Conservation (phyloP, 2,113 vertebrate species). For the Sinocyclocheilus rhinocerous region DNA sequence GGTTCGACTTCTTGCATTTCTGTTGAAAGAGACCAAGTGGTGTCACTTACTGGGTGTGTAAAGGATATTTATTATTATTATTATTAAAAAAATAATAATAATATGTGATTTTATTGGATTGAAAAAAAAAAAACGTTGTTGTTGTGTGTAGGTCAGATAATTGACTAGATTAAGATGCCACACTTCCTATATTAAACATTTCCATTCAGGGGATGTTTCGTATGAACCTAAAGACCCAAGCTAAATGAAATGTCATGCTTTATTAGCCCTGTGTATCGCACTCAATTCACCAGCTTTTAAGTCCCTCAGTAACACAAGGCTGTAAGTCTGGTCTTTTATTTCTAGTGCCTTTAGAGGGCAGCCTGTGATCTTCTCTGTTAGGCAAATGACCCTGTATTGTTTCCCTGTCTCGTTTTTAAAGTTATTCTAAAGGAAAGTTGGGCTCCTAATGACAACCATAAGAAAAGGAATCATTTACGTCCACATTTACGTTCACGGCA, state of each 20-base stretch:
- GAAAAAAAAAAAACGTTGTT: not conserved
- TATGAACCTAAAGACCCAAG: not conserved
- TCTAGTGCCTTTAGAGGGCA: not conserved
- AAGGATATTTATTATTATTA: too few relatives aligned
- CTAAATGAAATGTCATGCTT: slow-evolving; percentile 20
- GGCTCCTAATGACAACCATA: not conserved
- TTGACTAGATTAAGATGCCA: not conserved
- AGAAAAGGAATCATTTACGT: slow-evolving; percentile 25
- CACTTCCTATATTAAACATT: slow-evolving; percentile 2
- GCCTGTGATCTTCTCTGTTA: not conserved
- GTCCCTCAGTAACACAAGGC: not conserved
- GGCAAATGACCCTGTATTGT: slow-evolving; percentile 12
- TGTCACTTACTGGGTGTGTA: not conserved
- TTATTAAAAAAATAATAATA: too few relatives aligned
- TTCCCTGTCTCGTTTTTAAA: slow-evolving; percentile 6
- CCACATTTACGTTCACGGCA: not conserved
- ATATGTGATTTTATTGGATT: too few relatives aligned
- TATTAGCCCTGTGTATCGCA: slow-evolving; percentile 16
- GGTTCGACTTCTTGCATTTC: too few relatives aligned
- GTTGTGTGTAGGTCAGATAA: not conserved
- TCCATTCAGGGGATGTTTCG: not conserved
- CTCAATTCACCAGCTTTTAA: not conserved
- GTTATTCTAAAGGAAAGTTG: slow-evolving; percentile 12
- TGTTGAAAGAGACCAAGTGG: not conserved
- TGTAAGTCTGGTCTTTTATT: not conserved